Evolutionary conservation across 1,140 invertebrate genomes (phyloP).

Genomic region (Heliothis subflexa): DNA sequence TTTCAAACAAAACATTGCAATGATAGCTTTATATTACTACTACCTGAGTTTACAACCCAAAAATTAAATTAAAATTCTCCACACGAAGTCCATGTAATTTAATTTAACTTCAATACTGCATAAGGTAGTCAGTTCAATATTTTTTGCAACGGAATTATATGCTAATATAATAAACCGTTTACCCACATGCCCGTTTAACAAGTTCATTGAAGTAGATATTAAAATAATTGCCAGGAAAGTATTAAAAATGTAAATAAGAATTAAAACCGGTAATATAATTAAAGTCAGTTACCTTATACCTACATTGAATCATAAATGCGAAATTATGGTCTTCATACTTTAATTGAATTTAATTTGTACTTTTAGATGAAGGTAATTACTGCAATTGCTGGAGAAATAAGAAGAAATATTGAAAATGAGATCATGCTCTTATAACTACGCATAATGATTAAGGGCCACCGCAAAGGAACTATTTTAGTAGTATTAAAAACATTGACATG

Average conservation of each 20-base stretch:
- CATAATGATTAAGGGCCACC: slow-evolving; percentile 23
- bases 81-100: slow-evolving; percentile 19
- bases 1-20: neutral
- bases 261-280: slow-evolving; percentile 30
- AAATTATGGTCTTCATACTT: slow-evolving; percentile 39
- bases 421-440: slow-evolving; percentile 10
- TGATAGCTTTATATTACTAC: slow-evolving; percentile 2
- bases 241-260: slow-evolving; percentile 45
- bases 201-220: slow-evolving; percentile 42
- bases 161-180: slow-evolving; percentile 36
- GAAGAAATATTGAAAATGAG: slow-evolving; percentile 12
- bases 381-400: slow-evolving; percentile 8
- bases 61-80: slow-evolving; percentile 7
- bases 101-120: slow-evolving; percentile 11
- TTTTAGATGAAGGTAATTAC: slow-evolving; percentile 25
- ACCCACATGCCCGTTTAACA: slow-evolving; percentile 40
- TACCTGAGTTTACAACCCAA: neutral
- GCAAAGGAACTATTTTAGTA: neutral
- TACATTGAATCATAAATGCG: slow-evolving; percentile 15
- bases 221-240: slow-evolving; percentile 44
- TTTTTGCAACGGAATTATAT: slow-evolving; percentile 38
- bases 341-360: slow-evolving; percentile 39
- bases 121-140: slow-evolving; percentile 9
- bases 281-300: slow-evolving; percentile 11
- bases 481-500: slow-evolving; percentile 9